Evolutionary conservation across 2,888 invertebrate genomes (phyloP).

Genomic region (Patella ulyssiponensis): DNA sequence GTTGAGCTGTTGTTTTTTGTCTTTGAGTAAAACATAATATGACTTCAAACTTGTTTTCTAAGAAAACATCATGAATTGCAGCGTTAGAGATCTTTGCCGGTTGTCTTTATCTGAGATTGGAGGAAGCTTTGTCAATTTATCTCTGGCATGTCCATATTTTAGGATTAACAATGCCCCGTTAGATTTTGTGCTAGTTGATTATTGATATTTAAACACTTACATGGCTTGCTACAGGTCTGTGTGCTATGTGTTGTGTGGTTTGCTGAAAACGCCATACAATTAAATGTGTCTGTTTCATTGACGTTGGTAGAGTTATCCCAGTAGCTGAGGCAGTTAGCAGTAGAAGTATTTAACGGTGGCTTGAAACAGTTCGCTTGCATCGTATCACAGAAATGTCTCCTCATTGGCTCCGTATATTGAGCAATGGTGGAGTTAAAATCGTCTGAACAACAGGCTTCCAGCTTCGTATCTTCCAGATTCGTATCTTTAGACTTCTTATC

Average conservation of each 20-base stretch:
- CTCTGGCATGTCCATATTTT: too few species aligned
- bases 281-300: not conserved
- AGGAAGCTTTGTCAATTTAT: too few species aligned
- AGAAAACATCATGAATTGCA: too few species aligned
- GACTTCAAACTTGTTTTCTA: too few species aligned
- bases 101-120: too few species aligned
- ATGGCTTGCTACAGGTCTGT: not conserved
- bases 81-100: too few species aligned
- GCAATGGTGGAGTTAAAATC: not conserved
- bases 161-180: too few species aligned
- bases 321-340: not conserved
- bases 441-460: not conserved
- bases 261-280: not conserved
- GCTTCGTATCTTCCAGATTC: not conserved
- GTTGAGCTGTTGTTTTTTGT: too few species aligned
- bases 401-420: not conserved
- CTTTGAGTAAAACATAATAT: too few species aligned
- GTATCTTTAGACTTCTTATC: constrained; percentile 21
- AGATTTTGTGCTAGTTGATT: too few species aligned
- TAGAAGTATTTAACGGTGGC: not conserved
- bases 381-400: not conserved
- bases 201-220: not conserved
- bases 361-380: not conserved
- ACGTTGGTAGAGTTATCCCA: not conserved
- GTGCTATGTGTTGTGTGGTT: too few species aligned